A percentile compares a stretch with the other conserved stretches of the same genome.
Evolutionary conservation across 2,113 vertebrate species (phyloP).

Genomic region (Hemibagrus wyckioides): DNA sequence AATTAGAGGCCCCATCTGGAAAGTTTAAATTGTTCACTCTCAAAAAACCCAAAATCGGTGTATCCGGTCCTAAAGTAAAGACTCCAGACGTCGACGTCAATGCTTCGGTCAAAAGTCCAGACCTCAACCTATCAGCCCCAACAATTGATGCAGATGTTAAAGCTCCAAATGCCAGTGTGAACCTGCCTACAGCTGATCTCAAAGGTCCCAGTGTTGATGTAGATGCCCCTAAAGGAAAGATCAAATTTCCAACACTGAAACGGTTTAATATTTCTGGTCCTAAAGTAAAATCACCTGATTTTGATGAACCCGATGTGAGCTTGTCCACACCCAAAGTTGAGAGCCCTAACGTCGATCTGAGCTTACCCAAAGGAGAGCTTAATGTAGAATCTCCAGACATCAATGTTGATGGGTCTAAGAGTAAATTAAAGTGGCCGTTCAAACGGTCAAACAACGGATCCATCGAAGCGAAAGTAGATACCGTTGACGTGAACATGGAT

Average conservation of each 20-base stretch:
- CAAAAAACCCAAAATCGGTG: slow-evolving; percentile 58
- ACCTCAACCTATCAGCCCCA: slow-evolving; percentile 60
- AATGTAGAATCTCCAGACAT: slow-evolving; percentile 11
- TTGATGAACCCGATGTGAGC: slow-evolving; percentile 57
- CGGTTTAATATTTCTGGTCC: slow-evolving; percentile 36
- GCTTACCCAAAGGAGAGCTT: slow-evolving; percentile 53
- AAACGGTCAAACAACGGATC: slow-evolving; percentile 48
- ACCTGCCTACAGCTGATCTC: slow-evolving; percentile 51
- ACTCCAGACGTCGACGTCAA: slow-evolving; percentile 59
- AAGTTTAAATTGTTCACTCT: slow-evolving; percentile 64
- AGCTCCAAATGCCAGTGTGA: slow-evolving; percentile 55
- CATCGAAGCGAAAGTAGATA: slow-evolving; percentile 6
- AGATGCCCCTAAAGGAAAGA: slow-evolving; percentile 53
- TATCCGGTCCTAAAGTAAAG: slow-evolving; percentile 57
- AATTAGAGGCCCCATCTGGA: slow-evolving; percentile 54
- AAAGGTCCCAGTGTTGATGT: slow-evolving; percentile 53
- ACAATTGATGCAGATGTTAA: slow-evolving; percentile 55
- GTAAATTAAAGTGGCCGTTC: slow-evolving; percentile 63
- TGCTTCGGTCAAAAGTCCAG: slow-evolving; percentile 53
- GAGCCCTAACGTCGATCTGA: slow-evolving; percentile 25
- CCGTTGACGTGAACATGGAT: slow-evolving; percentile 31
- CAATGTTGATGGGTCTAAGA: slow-evolving; percentile 50
- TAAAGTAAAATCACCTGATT: slow-evolving; percentile 43
- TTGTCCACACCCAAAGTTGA: slow-evolving; percentile 60
- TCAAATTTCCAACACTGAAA: slow-evolving; percentile 56